A percentile compares a stretch with the other conserved stretches of the same genome.
phyloP scores from a whole-genome alignment of 2,797 vertebrate genomes.

The Phrynocephalus guinanensis region DNA sequence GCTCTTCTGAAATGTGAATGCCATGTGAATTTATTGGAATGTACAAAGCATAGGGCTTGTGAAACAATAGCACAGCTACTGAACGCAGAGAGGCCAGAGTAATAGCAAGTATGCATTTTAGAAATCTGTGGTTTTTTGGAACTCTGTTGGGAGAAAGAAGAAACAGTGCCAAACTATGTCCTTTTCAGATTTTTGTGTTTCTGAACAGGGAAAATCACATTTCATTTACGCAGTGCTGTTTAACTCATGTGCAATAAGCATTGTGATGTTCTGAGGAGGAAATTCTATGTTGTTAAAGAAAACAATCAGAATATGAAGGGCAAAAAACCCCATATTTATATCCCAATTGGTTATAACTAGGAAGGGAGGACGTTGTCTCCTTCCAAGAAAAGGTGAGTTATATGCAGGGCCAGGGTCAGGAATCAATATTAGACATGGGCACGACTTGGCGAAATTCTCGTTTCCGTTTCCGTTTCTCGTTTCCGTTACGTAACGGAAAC shows the following conservation, averaged over 20 bases:
- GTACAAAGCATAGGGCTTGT: background rate
- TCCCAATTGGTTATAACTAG: background rate
- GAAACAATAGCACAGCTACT: constrained; percentile 8
- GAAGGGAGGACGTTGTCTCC: background rate
- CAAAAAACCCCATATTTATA: background rate
- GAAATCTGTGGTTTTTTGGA: constrained; percentile 14
- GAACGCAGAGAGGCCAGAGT: background rate
- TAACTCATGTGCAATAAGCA: constrained; percentile 8
- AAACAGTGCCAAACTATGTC: constrained; percentile 18
- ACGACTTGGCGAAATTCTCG: too few relatives aligned
- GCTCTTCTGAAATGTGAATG: constrained; percentile 1
- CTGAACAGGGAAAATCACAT: background rate
- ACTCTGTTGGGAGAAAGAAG: constrained; percentile 13
- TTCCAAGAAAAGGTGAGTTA: background rate
- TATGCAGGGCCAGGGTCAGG: background rate
- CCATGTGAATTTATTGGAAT: constrained; percentile 10
- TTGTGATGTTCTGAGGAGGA: background rate
- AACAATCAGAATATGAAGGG: background rate
- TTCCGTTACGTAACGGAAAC: too few relatives aligned
- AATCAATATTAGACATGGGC: background rate
- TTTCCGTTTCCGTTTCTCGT: too few relatives aligned
- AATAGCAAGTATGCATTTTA: background rate
- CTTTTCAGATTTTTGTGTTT: constrained; percentile 20
- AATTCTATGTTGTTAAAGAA: background rate
- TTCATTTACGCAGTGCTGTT: background rate